Evolutionary conservation across 2,113 vertebrate genomes (phyloP).

Genomic region (Aspiorhynchus laticeps): DNA sequence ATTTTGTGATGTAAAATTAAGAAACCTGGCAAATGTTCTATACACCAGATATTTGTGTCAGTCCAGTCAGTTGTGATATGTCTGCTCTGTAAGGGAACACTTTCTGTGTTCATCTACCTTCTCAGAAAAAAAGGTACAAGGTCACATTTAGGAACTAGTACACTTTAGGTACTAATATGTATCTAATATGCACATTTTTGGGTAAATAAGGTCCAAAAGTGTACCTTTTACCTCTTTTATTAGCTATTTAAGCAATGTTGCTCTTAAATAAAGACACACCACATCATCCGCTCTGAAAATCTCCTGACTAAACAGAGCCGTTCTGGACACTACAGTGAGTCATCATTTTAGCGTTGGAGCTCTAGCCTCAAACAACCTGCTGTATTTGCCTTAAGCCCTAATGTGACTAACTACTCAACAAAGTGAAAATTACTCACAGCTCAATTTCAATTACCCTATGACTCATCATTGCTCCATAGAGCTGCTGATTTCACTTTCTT

Average conservation of each 20-base stretch:
- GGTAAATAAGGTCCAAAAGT: neutral
- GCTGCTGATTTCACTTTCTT: neutral
- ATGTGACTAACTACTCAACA: neutral
- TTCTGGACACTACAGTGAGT: neutral
- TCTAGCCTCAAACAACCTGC: neutral
- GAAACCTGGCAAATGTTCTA: neutral
- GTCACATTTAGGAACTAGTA: neutral
- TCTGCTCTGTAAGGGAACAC: neutral
- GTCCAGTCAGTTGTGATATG: neutral
- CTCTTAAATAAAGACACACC: neutral
- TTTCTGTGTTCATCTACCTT: neutral
- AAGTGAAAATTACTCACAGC: slow-evolving; percentile 15
- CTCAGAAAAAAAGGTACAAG: too few species aligned
- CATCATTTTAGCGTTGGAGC: slow-evolving; percentile 15
- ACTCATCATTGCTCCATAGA: neutral
- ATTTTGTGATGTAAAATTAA: neutral
- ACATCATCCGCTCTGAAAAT: neutral
- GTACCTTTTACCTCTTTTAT: neutral
- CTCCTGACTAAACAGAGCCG: neutral
- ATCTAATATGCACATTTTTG: neutral
- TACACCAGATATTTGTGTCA: neutral
- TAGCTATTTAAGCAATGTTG: neutral
- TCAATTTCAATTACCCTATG: slow-evolving; percentile 1
- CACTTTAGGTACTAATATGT: neutral
- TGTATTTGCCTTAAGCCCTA: neutral